These are phyloP conservation scores for Rattus norvegicus DNA, from an alignment of 2,113 vertebrate genomes.

Conservation along the genomic window GRCr8 NC_086027.1:47963001-47963500, in stretches of 20 bases:
- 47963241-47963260: not conserved
- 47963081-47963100: too few species aligned
- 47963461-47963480: not conserved
- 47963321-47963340: not conserved
- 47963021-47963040: slow-evolving; percentile 1
- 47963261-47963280: not conserved
- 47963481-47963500: not conserved
- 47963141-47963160: not conserved
- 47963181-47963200: not conserved
- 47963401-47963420: not conserved
- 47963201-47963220: not conserved
- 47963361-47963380: not conserved
- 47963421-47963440: not conserved
- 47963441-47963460: not conserved
- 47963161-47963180: not conserved
- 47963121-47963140: not conserved
- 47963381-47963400: not conserved
- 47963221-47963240: not conserved
- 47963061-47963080: not conserved
- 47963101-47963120: not conserved
- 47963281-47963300: not conserved
- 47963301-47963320: not conserved
- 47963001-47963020: not conserved
- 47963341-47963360: not conserved
- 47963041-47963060: not conserved